Base-by-base conservation (phyloP, 2,888 invertebrate species). In the Cantharis lateralis region DNA sequence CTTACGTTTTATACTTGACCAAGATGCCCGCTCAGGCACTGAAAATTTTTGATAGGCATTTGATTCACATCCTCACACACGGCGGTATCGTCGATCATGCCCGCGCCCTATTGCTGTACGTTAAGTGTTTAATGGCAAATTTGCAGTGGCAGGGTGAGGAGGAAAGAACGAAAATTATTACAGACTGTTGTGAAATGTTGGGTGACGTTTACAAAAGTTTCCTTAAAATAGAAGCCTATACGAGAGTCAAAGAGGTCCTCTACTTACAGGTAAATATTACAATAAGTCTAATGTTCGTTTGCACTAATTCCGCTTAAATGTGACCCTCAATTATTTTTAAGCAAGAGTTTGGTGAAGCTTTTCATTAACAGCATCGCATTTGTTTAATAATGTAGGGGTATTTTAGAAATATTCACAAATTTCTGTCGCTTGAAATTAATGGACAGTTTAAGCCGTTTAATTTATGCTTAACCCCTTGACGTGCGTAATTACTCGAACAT, bases 71-170 rank as follows among this genome's bases (percentile, higher is more conserved):
- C 69, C 91, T 96, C 86, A 93, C 95, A 0, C 95, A 96, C 84
- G 96, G 96, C 1, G 94, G 95, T 15, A 90, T 92, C 18, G 95
- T 93, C 83, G 96, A 97, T 86, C 92, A 93, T 84, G 96, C 94
- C 1, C 92, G 95, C 88, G 93, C 92, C 0, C 89, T 93, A 84
- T 90, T 96, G 76, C 88, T 96, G 13, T 94, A 95, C 83, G 93
- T 94, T 0, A 95, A 95, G 84, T 96, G 96, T 86, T 89, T 94
- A 24, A 90, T 95, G 63, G 95, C 95, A 0, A 91, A 92, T 32
- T 91, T 92, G 1, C 89, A 91, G 5, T 81, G 82, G 62, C 79
- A 83, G 48, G 84, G 84, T 0, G 88, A 89, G 7, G 90, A 90
- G 79, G 88, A 90, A 78, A 90, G 92, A 66, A 85, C 86, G 11